Evolutionary conservation across 2,888 invertebrate species (phyloP).

Genomic region (Drosophila neonasuta): DNA sequence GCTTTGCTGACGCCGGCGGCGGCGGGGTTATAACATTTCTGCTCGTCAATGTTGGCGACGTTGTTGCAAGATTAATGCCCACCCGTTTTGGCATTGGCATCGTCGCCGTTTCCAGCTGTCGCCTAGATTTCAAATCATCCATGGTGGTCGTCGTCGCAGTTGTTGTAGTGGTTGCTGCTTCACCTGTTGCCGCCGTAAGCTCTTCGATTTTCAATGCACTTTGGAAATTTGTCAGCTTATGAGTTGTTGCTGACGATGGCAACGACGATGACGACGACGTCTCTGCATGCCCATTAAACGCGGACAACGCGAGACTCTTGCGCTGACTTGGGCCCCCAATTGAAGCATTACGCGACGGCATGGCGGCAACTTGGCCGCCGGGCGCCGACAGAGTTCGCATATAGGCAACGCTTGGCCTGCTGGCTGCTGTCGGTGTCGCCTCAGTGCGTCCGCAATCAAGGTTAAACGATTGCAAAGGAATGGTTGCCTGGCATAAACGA

Average conservation of each 20-base stretch:
- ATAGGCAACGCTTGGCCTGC: conserved; percentile 74
- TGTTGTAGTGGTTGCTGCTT: conserved; percentile 18
- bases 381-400: conserved; percentile 81
- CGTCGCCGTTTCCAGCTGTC: conserved; percentile 76
- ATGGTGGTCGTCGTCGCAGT: conserved; percentile 57
- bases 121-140: conserved; percentile 76
- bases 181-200: conserved; percentile 46
- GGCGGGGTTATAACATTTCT: conserved; percentile 70
- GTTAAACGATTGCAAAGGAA: conserved; percentile 82
- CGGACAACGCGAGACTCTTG: conserved; percentile 59
- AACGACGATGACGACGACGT: conserved; percentile 19
- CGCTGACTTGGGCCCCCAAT: conserved; percentile 63
- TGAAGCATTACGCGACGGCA: conserved; percentile 13
- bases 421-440: conserved; percentile 48
- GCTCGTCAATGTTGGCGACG: conserved; percentile 60
- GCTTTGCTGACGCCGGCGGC: conserved; percentile 32
- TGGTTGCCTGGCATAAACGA: conserved; percentile 79
- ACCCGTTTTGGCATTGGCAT: conserved; percentile 80
- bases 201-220: conserved; percentile 81
- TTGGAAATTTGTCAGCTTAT: conserved; percentile 80
- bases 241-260: conserved; percentile 50
- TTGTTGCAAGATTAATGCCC: conserved; percentile 77
- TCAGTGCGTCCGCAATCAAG: conserved; percentile 80
- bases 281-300: conserved; percentile 59
- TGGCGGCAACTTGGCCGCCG: conserved; percentile 42